A percentile compares a stretch with the other conserved stretches of the same genome.
phyloP scores from a whole-genome alignment of 2,797 vertebrate genomes.

The Triplophysa bombifrons region DNA sequence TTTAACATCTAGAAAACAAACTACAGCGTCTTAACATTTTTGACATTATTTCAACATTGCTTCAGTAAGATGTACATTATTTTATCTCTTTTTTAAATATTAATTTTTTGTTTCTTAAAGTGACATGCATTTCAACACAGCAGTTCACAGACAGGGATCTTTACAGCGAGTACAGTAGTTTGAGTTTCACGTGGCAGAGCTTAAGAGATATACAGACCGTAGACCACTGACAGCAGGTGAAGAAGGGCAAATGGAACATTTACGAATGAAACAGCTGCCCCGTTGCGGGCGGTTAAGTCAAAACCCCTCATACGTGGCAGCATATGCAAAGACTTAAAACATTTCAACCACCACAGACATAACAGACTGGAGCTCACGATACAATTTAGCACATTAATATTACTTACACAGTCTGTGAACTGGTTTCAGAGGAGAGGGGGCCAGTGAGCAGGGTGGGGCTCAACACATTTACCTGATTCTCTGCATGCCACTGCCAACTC shows the following conservation, averaged over 20 bases:
- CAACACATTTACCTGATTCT: slow-evolving; percentile 28
- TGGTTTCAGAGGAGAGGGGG: not conserved
- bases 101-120: slow-evolving; percentile 46
- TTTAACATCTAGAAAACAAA: slow-evolving; percentile 82
- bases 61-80: slow-evolving; percentile 77
- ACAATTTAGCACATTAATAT: slow-evolving; percentile 67
- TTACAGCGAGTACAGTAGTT: slow-evolving; percentile 76
- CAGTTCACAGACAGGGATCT: slow-evolving; percentile 75
- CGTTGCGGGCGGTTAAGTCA: slow-evolving; percentile 29
- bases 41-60: slow-evolving; percentile 50
- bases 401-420: slow-evolving; percentile 61
- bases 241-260: slow-evolving; percentile 64
- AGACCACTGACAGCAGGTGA: slow-evolving; percentile 71
- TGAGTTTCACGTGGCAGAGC: slow-evolving; percentile 58
- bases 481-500: slow-evolving; percentile 39
- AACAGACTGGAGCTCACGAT: slow-evolving; percentile 68
- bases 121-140: slow-evolving; percentile 81
- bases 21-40: slow-evolving; percentile 61
- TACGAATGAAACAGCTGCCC: slow-evolving; percentile 49
- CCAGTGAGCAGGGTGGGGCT: slow-evolving; percentile 23
- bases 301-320: slow-evolving; percentile 46
- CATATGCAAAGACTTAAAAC: slow-evolving; percentile 57
- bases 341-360: slow-evolving; percentile 63
- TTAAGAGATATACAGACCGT: slow-evolving; percentile 65
- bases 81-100: slow-evolving; percentile 70